Evolutionary conservation across 2,113 vertebrate genomes (phyloP), one percentile per base, ranked within the genome.

Genomic region (Tor tambroides): DNA sequence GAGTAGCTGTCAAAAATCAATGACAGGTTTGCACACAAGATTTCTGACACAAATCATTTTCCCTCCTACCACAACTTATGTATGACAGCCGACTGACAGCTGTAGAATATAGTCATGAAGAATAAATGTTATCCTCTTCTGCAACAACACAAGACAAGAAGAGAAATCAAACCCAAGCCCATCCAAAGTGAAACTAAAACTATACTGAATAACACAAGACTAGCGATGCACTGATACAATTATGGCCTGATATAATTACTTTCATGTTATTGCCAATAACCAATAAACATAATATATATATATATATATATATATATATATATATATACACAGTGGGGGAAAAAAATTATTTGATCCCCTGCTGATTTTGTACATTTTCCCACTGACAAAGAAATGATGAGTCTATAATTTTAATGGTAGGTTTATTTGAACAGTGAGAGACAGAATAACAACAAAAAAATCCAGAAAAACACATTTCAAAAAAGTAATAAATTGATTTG

Each of bases 1-100:
- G 7, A 59, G 23, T 23, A 23, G 54, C 69, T 69, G 56, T 76
- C 63, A 41, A 88, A 89, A 87, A 91, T 87, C 79, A 88, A 92
- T 43, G 71, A 90, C 86, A 49, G 23, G 17, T 76, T 81, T 63
- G 30, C 59, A 67, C 85, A 63, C 35, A 46, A 28, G 12, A 87
- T 49, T 19, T 83, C 26, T 56, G 59, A 84, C 38, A 78, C 74
- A 84, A 82, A 38, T 23, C 10, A 67, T 49, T 67, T 88, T 85
- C 76, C 30, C 74, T 85, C 56, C 69, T 32, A 21, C 65, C 43
- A 82, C 43, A 65, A 77, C 19, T 49, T 78, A 32, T 30, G 21
- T 7, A 51, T 78, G 75, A 78, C 75, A 78, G 46, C 23, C 43
- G 41, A 17, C 4, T 15, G 41, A 28, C 38, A 75, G 72, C n/a